Evolutionary conservation across 2,888 invertebrate genomes (phyloP).

Genomic region (Drosophila pseudotakahashii): DNA sequence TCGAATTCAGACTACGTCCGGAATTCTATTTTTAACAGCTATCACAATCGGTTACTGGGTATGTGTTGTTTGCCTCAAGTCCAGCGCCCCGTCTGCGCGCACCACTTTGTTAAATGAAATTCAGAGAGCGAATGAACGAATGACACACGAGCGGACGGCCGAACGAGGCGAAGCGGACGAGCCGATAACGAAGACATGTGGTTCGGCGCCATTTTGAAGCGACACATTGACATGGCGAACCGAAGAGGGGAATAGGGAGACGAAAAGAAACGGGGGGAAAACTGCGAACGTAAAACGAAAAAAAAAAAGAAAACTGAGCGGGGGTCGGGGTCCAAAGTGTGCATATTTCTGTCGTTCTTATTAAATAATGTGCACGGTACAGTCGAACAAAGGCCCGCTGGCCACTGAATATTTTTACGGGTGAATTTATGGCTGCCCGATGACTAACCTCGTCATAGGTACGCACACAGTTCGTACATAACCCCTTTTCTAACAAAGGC

Average conservation of each 20-base stretch:
- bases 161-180: slow-evolving; percentile 38
- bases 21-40: slow-evolving; percentile 65
- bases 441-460: slow-evolving; percentile 31
- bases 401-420: slow-evolving; percentile 44
- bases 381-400: slow-evolving; percentile 43
- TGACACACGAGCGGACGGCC: slow-evolving; percentile 61
- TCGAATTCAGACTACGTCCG: slow-evolving; percentile 52
- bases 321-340: slow-evolving; percentile 27
- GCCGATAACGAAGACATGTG: slow-evolving; percentile 73
- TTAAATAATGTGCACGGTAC: slow-evolving; percentile 58
- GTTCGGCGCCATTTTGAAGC: slow-evolving; percentile 76
- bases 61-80: slow-evolving; percentile 29
- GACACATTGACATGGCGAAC: slow-evolving; percentile 60
- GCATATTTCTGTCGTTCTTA: slow-evolving; percentile 48
- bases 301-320: slow-evolving; percentile 3
- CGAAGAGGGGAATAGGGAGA: background rate
- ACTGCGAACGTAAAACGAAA: slow-evolving; percentile 1
- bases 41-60: slow-evolving; percentile 73
- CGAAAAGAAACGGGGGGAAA: background rate
- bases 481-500: slow-evolving; percentile 51
- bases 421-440: slow-evolving; percentile 17
- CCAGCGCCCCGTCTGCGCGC: slow-evolving; percentile 52
- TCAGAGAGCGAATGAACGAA: slow-evolving; percentile 59
- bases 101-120: slow-evolving; percentile 75
- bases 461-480: slow-evolving; percentile 34